Evolutionary conservation across 2,888 invertebrate genomes (phyloP), one percentile per base, ranked within the genome.

Genomic region (Folsomia manolachei): DNA sequence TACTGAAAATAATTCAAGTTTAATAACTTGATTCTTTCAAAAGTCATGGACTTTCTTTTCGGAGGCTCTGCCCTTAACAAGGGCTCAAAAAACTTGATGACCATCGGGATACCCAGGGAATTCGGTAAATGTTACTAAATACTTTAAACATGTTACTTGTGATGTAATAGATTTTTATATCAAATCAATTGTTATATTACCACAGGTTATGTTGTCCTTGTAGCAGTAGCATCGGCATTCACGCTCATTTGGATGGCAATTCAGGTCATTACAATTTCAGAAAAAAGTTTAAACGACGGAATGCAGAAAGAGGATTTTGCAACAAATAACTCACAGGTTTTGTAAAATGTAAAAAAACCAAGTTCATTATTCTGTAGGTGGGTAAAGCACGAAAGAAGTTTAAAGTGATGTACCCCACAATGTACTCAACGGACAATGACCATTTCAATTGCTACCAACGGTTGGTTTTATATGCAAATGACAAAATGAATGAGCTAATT

Each of bases 41-140:
- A 71, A 64, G 19, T 61, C 74, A 56, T 56, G 18, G 56, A 56
- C 21, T 56, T 18, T 19, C 7, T 56, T 56, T 56, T 56, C n/a
- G 56, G 56, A 4, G 56, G 56, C 19, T 56, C 56, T 56, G 56
- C 56, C 4, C n/a, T 56, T 4, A 19, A 18, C 21, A 56, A 56
- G 21, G 56, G 56, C 4, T 4, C 19, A 7, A n/a, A n/a, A n/a
- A 56, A 56, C 21, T 56, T 56, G 56, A 19, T 56, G 11, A 21
- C 56, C 18, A 7, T 56, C n/a, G 56, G 19, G 19, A 19, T 56
- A 4, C 56, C 56, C 4, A 56, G 21, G n/a, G 56, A 56, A n/a
- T 56, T 19, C n/a, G 56, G n/a, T n/a, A n/a, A n/a, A n/a, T n/a
- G n/a, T n/a, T n/a, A n/a, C n/a, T n/a, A n/a, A n/a, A n/a, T n/a